These are phyloP conservation scores for Nasonovia ribisnigri DNA, from an alignment of 2,888 invertebrate species.

Conservation along the genomic window DNA sequence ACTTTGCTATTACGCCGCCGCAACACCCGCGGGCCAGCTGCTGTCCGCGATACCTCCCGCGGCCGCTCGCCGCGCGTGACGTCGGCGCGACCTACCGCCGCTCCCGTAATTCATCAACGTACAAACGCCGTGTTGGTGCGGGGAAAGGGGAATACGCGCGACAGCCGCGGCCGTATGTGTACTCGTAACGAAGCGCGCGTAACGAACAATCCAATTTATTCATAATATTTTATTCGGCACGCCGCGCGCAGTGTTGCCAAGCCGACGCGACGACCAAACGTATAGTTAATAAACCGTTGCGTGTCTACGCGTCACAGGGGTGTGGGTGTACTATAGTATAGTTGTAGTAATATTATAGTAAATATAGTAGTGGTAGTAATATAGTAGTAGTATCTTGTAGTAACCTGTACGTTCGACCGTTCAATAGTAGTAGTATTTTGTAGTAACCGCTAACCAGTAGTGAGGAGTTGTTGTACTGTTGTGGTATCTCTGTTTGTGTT, in stretches of 20 bases:
- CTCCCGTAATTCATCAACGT: constrained; percentile 38
- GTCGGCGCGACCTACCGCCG: constrained; percentile 16
- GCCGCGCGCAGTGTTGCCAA: constrained; percentile 51
- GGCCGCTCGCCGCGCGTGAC: background rate
- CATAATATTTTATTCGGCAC: background rate
- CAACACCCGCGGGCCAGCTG: constrained; percentile 1
- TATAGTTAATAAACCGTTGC: background rate
- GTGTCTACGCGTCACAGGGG: background rate
- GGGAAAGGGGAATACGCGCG: background rate
- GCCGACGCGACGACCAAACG: background rate
- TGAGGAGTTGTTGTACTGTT: background rate
- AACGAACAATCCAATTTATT: constrained; percentile 16
- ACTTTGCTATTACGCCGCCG: background rate
- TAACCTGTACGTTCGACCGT: background rate
- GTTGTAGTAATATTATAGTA: background rate
- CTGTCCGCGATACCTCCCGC: background rate
- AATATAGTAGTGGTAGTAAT: background rate
- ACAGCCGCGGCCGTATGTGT: background rate
- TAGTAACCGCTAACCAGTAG: background rate
- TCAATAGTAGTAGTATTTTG: background rate
- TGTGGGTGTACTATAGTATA: background rate
- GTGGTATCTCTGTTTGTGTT: background rate
- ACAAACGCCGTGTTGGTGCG: too few relatives aligned
- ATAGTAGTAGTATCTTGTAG: constrained; percentile 8
- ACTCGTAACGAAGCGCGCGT: constrained; percentile 8